phyloP scores from a whole-genome alignment of 2,113 vertebrate species.

The Poecilia latipinna region DNA sequence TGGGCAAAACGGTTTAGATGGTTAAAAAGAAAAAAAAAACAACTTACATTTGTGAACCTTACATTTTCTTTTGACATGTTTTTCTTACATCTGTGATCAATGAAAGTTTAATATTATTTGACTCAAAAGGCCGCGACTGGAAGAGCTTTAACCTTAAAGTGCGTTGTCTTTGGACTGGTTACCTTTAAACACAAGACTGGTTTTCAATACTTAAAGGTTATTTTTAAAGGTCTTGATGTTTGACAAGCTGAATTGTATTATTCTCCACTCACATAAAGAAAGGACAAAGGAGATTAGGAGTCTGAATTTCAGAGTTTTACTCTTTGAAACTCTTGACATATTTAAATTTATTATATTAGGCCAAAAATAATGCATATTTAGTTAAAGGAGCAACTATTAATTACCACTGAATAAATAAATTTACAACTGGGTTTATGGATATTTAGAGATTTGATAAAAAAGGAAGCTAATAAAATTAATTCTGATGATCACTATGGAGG shows the following conservation, averaged over 20 bases:
- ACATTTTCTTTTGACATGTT: constrained; percentile 20
- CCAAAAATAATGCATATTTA: too few species aligned
- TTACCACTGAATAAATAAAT: too few species aligned
- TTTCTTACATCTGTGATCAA: not conserved
- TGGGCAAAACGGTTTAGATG: constrained; percentile 35
- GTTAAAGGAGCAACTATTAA: too few species aligned
- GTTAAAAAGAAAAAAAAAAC: constrained; percentile 38
- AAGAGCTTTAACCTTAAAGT: not conserved
- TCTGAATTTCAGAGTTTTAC: not conserved
- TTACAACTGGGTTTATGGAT: too few species aligned
- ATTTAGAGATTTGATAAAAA: too few species aligned
- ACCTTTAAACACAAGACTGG: not conserved
- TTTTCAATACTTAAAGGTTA: constrained; percentile 11
- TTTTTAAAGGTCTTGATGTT: not conserved
- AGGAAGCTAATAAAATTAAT: too few species aligned
- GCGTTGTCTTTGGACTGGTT: not conserved
- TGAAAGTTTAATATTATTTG: not conserved
- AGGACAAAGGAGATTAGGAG: not conserved
- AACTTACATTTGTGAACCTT: constrained; percentile 11
- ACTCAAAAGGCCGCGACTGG: not conserved
- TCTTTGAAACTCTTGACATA: not conserved
- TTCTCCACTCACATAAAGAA: not conserved
- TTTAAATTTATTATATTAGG: too few species aligned
- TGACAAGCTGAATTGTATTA: not conserved
- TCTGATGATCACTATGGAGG: too few species aligned